These are phyloP conservation scores for Brachionus calyciflorus DNA, from an alignment of 1,140 invertebrate species.

Conservation along the genomic window DNA sequence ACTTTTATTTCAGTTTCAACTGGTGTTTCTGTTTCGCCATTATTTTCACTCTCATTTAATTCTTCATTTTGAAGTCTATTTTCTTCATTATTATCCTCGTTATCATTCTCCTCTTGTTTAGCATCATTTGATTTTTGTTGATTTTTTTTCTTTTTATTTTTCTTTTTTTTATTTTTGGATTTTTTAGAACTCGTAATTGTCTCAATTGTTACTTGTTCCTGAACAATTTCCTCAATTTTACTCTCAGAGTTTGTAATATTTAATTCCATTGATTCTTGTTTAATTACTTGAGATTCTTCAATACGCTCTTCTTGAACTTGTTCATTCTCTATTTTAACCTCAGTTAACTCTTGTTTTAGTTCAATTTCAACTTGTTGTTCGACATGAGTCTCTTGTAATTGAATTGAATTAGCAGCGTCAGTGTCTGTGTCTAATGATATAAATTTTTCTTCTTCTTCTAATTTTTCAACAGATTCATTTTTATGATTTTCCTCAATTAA, in stretches of 20 bases:
- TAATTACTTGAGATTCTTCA: too few species aligned
- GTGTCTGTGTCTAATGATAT: not conserved
- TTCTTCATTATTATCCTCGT: not conserved
- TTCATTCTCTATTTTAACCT: too few species aligned
- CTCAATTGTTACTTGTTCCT: too few species aligned
- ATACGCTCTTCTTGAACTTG: too few species aligned
- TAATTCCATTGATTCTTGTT: too few species aligned
- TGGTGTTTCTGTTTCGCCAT: not conserved
- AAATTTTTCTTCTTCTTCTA: slow-evolving; percentile 20
- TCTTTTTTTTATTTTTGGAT: not conserved
- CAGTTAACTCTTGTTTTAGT: not conserved
- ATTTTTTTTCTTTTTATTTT: not conserved
- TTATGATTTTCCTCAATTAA: not conserved
- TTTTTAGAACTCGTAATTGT: not conserved
- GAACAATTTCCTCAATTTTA: too few species aligned
- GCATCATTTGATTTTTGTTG: too few species aligned
- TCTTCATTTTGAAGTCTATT: not conserved
- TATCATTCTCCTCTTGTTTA: too few species aligned
- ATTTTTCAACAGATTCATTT: not conserved
- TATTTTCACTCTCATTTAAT: not conserved
- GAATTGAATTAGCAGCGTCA: not conserved
- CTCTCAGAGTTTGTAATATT: too few species aligned
- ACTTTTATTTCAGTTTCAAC: not conserved
- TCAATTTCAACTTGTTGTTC: not conserved
- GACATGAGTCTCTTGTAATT: not conserved